phyloP scores from a whole-genome alignment of 2,113 vertebrate species.

The Martes martes region DNA sequence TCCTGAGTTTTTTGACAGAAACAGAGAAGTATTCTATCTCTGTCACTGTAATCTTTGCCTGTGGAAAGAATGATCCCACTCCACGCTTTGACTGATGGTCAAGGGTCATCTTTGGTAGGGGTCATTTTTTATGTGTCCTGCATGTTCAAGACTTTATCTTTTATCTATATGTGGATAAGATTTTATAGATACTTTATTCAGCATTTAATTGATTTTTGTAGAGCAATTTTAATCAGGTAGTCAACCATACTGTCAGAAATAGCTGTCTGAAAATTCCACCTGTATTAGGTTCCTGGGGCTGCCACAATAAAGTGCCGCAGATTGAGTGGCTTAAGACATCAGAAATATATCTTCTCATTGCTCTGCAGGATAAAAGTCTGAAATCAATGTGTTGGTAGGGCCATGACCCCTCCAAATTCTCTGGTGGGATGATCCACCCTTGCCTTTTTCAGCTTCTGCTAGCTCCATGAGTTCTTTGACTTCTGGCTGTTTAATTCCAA shows the following conservation, averaged over 20 bases:
- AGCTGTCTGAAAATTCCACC: not conserved
- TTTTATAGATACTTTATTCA: not conserved
- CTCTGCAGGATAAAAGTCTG: not conserved
- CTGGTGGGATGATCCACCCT: not conserved
- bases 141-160: not conserved
- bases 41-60: not conserved
- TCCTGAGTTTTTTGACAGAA: not conserved
- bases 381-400: not conserved
- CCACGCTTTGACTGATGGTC: not conserved
- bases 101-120: not conserved
- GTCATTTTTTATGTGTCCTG: not conserved
- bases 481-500: not conserved
- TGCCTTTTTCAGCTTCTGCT: not conserved
- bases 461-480: not conserved
- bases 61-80: not conserved
- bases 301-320: not conserved
- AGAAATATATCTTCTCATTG: not conserved
- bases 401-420: not conserved
- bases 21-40: not conserved
- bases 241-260: not conserved
- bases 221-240: not conserved
- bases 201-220: not conserved
- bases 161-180: not conserved
- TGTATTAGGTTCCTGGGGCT: not conserved
- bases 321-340: not conserved